phyloP scores from a whole-genome alignment of 2,113 vertebrate genomes.

The Clupea harengus region DNA sequence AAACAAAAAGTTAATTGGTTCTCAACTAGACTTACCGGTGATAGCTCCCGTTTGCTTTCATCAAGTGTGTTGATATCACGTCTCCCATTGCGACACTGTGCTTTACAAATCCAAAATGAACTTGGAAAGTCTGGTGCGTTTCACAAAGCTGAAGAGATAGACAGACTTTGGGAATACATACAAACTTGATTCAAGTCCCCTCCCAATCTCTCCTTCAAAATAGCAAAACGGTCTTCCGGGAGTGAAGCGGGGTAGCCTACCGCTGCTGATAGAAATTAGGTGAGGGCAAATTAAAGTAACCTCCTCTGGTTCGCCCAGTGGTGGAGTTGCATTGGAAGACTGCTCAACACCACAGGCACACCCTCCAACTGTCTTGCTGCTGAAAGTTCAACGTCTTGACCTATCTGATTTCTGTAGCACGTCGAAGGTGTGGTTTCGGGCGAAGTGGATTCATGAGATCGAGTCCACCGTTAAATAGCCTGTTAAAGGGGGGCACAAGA shows the following conservation, averaged over 20 bases:
- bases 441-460: slow-evolving; percentile 9
- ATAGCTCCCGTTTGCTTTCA: slow-evolving; percentile 83
- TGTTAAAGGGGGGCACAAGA: background rate
- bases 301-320: background rate
- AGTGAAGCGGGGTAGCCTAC: background rate
- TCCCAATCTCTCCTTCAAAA: slow-evolving; percentile 19
- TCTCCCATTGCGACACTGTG: slow-evolving; percentile 78
- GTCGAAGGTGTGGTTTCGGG: slow-evolving; percentile 43
- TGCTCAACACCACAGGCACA: slow-evolving; percentile 31
- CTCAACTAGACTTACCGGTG: slow-evolving; percentile 74
- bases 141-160: background rate
- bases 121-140: background rate
- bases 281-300: background rate
- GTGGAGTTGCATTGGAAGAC: background rate
- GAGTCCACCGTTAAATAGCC: background rate
- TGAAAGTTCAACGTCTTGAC: slow-evolving; percentile 24
- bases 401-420: slow-evolving; percentile 13
- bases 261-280: background rate
- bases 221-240: background rate
- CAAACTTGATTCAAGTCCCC: background rate
- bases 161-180: background rate
- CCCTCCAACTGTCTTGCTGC: slow-evolving; percentile 49
- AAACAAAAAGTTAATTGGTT: background rate
- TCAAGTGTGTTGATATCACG: slow-evolving; percentile 89
- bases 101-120: slow-evolving; percentile 17